A percentile compares a stretch with the other conserved stretches of the same genome.
Conservation (phyloP, 1,140 invertebrate genomes). For the Tetramorium parvispinum region DNA sequence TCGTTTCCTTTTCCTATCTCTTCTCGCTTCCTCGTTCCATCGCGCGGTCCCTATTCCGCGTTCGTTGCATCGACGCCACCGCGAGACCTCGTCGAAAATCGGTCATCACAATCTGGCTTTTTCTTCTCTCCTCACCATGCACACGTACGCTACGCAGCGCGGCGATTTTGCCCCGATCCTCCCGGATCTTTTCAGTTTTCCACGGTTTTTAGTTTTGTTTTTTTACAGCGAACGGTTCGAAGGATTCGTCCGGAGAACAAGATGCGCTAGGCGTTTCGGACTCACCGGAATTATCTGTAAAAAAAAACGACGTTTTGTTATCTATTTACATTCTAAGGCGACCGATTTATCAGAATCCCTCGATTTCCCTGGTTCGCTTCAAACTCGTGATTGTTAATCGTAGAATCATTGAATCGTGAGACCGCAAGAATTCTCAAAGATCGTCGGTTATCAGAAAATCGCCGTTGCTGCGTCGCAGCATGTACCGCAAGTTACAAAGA, state of each 20-base stretch:
- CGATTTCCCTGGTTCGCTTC: neutral
- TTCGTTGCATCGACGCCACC: constrained; percentile 31
- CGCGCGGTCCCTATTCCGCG: neutral
- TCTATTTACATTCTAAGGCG: constrained; percentile 1
- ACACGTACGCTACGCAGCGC: neutral
- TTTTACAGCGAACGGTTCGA: neutral
- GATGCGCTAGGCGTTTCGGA: neutral
- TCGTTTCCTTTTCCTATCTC: neutral
- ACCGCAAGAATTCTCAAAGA: neutral
- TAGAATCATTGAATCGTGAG: neutral
- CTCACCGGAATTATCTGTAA: neutral
- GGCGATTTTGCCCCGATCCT: neutral
- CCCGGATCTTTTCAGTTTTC: neutral
- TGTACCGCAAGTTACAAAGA: constrained; percentile 7
- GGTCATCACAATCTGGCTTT: constrained; percentile 44
- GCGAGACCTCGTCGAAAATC: constrained; percentile 36
- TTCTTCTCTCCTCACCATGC: neutral
- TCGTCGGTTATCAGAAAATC: neutral
- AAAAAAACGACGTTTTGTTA: neutral
- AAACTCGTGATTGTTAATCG: too few relatives aligned
- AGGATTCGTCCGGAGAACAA: neutral
- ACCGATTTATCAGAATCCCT: neutral
- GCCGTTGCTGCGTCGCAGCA: neutral
- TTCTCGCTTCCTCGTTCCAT: neutral
- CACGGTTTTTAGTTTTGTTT: neutral